Conservation (phyloP, 2,113 vertebrate genomes). For the Cairina moschata region DNA sequence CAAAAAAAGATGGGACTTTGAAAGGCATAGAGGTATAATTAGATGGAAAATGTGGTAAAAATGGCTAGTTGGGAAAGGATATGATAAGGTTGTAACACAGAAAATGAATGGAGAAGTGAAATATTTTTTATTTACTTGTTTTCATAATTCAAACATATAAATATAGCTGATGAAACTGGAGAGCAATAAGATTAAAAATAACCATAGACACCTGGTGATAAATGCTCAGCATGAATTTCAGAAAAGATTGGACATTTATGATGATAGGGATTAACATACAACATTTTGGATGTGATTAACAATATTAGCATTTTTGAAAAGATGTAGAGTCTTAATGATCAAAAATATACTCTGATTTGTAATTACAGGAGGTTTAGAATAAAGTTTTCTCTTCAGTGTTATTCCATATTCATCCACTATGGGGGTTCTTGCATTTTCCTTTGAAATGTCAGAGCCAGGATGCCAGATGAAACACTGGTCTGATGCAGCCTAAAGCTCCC, state of each 20-base stretch:
- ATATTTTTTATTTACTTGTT: neutral
- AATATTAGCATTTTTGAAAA: neutral
- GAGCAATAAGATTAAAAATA: neutral
- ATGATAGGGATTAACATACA: neutral
- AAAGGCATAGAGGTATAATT: neutral
- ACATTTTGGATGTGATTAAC: neutral
- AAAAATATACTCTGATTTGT: neutral
- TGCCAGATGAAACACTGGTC: neutral
- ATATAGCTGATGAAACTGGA: neutral
- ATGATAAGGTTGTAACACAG: neutral
- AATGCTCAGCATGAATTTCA: neutral
- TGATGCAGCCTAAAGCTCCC: neutral
- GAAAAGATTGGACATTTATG: neutral
- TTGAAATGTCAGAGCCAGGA: neutral
- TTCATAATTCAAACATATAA: neutral
- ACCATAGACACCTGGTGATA: neutral
- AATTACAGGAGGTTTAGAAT: neutral
- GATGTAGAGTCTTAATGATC: neutral
- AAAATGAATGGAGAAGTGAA: neutral
- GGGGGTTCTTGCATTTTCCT: constrained; percentile 61
- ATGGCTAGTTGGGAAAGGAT: neutral
- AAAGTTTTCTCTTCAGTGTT: neutral
- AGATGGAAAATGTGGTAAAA: neutral
- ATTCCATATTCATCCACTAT: constrained; percentile 54
- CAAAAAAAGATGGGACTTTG: neutral